Evolutionary conservation across 1,140 invertebrate genomes (phyloP), one percentile per base, ranked within the genome.

Genomic region (Zaprionus camerounensis): DNA sequence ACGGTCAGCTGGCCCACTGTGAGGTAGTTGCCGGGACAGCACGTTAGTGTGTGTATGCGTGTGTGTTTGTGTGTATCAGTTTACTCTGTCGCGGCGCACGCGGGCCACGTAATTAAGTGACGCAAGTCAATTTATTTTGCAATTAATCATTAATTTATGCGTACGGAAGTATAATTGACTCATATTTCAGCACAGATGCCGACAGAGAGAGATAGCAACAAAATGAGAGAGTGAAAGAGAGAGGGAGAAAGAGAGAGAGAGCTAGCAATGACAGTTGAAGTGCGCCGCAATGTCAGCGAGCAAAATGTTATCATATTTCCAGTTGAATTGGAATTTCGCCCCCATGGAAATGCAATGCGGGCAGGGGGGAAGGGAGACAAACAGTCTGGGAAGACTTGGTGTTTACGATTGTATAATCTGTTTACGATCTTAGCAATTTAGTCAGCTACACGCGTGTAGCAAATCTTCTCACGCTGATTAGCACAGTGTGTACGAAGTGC

Each of bases 141-240:
- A 91, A 91, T 91, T 91, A 90, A 91, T 91, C 88, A 91, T 91
- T 82, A 91, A 91, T 91, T 91, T 82, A 88, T 90, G 85, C 85
- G 85, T 84, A 82, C 85, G 81, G 79, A 90, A 90, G 72, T 81
- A 88, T 90, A 88, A 88, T 90, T 88, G 81, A 84, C 85, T 90
- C 85, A 85, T 90, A 90, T 90, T 85, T 90, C 85, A 88, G 59
- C 36, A 41, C 64, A 69, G 68, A 66, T 69, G 74, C 78, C 65
- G 58, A 26, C 28, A 61, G 13, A 36, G 24, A 12, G 9, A 36
- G 59, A 41, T 64, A 59, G 53, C 5, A 3, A 63, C 24, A 46
- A 1, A 36, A n/a, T 5, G 41, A 44, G 34, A 36, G 28, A 62
- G 36, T 44, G 3, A 22, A 34, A 4, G 13, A 53, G 28, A 34